Evolutionary conservation across 2,797 vertebrate species (phyloP).

Genomic region (Apogon hyalosoma): DNA sequence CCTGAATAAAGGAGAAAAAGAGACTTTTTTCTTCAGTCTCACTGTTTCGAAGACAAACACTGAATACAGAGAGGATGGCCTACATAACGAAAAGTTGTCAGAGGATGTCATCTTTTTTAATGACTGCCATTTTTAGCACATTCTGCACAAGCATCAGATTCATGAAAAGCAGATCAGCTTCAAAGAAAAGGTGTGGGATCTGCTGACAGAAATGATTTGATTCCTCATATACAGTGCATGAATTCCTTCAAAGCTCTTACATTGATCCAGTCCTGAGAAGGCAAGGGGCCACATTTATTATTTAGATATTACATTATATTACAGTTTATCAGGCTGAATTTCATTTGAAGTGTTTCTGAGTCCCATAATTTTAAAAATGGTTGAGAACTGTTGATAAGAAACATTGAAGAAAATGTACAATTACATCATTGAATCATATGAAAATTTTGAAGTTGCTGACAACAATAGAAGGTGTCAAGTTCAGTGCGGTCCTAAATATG

Average conservation of each 20-base stretch:
- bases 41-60: conserved; percentile 42
- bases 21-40: background rate
- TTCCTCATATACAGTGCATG: background rate
- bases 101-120: conserved; percentile 41
- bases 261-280: background rate
- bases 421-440: too few species aligned
- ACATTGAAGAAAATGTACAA: too few species aligned
- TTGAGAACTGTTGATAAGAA: too few species aligned
- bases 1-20: conserved; percentile 19
- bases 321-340: too few species aligned
- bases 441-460: too few species aligned
- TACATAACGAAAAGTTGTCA: conserved; percentile 60
- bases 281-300: background rate
- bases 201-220: conserved; percentile 13
- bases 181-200: conserved; percentile 10
- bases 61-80: conserved; percentile 46
- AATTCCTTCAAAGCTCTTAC: background rate
- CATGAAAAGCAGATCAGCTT: conserved; percentile 40
- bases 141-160: conserved; percentile 15
- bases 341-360: too few species aligned
- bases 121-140: conserved; percentile 54
- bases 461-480: too few species aligned
- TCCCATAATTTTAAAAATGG: too few species aligned
- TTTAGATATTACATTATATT: too few species aligned
- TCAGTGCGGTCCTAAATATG: too few species aligned